Base-by-base conservation (phyloP, 2,113 vertebrate species). In the Camelus bactrianus region DNA sequence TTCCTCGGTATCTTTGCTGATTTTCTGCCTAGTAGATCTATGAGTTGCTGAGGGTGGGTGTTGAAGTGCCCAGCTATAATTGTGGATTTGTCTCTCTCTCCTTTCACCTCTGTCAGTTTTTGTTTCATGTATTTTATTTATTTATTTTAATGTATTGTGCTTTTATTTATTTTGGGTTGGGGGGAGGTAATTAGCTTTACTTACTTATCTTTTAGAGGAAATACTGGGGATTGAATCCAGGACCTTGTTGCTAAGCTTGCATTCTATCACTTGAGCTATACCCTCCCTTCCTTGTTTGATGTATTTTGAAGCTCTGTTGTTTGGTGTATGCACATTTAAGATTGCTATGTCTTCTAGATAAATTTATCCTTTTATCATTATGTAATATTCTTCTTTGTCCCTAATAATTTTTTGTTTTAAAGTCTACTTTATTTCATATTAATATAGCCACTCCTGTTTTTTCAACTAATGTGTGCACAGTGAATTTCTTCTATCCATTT, bases 321-420 rank as follows among this genome's bases (percentile, higher is more conserved):
- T 93, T 26, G 9, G 20, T 56, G 15, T 54, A 46, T 60, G 19
- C 48, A 91, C 35, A 69, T 26, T 46, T 48, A 82, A 38, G 65
- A 70, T 91, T 16, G 3, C 20, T 70, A 42, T 42, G 35, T 67
- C 48, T 85, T 67, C 50, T 77, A 56, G 50, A 72, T 82, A n/a
- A 17, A 62, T n/a, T 52, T 56, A 86, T 67, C 46, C 32, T 73
- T 92, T 84, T 76, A 65, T 67, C 28, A 56, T 73, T 84, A 65
- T 8, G 6, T 76, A 65, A 19, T 65, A 8, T 85, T 85, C 38
- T 30, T 84, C 12, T 46, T 54, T 76, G 70, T 76, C 16, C 35
- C 48, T 85, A 42, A 46, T 92, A 75, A 62, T 84, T 92, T 84
- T 86, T 86, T 65, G 48, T 67, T 64, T 50, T 92, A 52, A 62